These are phyloP conservation scores for Gadus macrocephalus DNA, from an alignment of 2,113 vertebrate species.

Conservation along the genomic window DNA sequence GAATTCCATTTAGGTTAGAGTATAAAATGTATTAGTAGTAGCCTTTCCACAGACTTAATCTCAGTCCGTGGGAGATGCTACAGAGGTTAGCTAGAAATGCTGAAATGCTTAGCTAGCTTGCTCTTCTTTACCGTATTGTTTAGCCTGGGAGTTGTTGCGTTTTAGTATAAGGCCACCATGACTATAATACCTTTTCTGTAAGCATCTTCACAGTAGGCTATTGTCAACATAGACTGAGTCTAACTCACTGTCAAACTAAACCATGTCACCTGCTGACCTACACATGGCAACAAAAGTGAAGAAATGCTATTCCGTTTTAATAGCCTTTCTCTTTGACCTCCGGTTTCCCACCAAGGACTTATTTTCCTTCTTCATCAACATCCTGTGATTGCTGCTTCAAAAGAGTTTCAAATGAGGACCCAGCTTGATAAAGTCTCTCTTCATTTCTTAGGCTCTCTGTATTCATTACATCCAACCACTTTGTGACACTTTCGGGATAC, in stretches of 20 bases:
- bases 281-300: constrained; percentile 43
- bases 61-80: constrained; percentile 41
- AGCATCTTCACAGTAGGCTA: constrained; percentile 66
- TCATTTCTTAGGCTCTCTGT: neutral
- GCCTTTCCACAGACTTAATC: constrained; percentile 36
- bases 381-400: constrained; percentile 22
- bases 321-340: constrained; percentile 20
- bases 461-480: constrained; percentile 8
- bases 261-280: constrained; percentile 44
- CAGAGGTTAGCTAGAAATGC: constrained; percentile 5
- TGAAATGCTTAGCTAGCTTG: neutral
- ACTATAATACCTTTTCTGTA: constrained; percentile 58
- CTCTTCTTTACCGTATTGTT: constrained; percentile 31
- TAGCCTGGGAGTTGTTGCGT: constrained; percentile 62
- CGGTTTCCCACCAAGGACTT: constrained; percentile 11
- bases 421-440: constrained; percentile 2
- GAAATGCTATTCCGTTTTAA: constrained; percentile 19
- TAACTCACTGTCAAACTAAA: constrained; percentile 24
- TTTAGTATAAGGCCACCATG: constrained; percentile 80
- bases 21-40: constrained; percentile 29
- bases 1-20: constrained; percentile 36
- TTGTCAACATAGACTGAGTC: constrained; percentile 72
- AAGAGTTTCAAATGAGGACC: neutral
- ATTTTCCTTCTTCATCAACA: constrained; percentile 20
- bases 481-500: constrained; percentile 17